Conservation (phyloP, 2,113 vertebrate species). For the Pleuronectes platessa region DNA sequence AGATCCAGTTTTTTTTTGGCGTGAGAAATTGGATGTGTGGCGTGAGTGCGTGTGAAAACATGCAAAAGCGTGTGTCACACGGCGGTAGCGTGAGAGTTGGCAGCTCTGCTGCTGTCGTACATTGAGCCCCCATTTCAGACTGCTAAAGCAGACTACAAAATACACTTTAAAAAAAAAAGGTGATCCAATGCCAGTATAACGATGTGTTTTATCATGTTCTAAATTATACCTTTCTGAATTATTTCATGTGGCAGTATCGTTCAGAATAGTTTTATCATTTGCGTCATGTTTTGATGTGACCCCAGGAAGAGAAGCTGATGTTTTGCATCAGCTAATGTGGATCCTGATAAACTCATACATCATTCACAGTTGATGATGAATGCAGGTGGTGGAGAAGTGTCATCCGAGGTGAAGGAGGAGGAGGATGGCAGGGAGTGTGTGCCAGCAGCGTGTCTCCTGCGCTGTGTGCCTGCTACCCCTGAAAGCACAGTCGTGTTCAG, state of each 20-base stretch:
- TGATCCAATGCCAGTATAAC: background rate
- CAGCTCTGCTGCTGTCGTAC: no score
- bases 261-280: background rate
- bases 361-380: background rate
- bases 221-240: background rate
- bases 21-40: no score
- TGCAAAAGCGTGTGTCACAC: no score
- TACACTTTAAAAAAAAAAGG: no score
- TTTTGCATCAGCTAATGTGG: background rate
- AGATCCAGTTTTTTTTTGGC: no score
- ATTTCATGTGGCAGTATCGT: background rate
- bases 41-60: no score
- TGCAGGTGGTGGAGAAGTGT: conserved; percentile 3
- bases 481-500: background rate
- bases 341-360: background rate
- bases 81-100: no score
- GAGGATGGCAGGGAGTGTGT: background rate
- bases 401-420: background rate
- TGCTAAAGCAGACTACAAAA: background rate
- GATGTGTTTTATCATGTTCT: background rate
- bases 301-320: background rate
- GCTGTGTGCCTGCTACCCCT: background rate
- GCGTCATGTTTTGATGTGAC: no score
- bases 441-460: background rate
- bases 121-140: background rate